Conservation (phyloP, 2,113 vertebrate genomes). For the Okapia johnstoni region DNA sequence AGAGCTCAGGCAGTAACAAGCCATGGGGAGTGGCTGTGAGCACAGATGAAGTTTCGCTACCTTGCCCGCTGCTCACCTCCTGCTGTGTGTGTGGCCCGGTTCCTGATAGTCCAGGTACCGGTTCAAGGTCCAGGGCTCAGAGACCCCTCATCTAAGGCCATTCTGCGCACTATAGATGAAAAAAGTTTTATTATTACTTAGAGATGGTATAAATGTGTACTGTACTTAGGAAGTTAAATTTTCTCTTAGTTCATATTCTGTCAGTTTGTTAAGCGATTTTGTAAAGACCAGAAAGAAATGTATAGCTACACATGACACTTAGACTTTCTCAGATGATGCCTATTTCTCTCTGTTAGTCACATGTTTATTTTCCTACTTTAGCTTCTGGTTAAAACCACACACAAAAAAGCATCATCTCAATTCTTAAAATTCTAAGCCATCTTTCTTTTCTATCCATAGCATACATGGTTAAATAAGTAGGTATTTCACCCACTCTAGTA, state of each 20-base stretch:
- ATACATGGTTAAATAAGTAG: slow-evolving; percentile 14
- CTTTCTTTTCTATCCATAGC: background rate
- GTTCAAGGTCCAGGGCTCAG: background rate
- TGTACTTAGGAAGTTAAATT: background rate
- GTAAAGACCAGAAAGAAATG: background rate
- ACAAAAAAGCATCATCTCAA: background rate
- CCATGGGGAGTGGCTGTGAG: background rate
- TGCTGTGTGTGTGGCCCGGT: background rate
- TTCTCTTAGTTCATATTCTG: background rate
- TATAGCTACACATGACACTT: background rate
- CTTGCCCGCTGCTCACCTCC: background rate
- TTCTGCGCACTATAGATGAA: background rate
- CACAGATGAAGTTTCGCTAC: background rate
- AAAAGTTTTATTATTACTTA: background rate
- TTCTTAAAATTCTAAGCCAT: background rate
- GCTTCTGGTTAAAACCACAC: background rate
- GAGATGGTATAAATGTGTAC: background rate
- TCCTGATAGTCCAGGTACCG: background rate
- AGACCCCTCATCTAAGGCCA: background rate
- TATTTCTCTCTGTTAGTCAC: background rate
- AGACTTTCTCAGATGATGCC: background rate
- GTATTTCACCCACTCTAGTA: background rate
- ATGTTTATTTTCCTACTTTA: background rate
- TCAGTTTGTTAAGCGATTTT: background rate
- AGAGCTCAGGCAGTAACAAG: background rate